Evolutionary conservation across 2,888 invertebrate genomes (phyloP).

Genomic region (Epinotia brunnichana): DNA sequence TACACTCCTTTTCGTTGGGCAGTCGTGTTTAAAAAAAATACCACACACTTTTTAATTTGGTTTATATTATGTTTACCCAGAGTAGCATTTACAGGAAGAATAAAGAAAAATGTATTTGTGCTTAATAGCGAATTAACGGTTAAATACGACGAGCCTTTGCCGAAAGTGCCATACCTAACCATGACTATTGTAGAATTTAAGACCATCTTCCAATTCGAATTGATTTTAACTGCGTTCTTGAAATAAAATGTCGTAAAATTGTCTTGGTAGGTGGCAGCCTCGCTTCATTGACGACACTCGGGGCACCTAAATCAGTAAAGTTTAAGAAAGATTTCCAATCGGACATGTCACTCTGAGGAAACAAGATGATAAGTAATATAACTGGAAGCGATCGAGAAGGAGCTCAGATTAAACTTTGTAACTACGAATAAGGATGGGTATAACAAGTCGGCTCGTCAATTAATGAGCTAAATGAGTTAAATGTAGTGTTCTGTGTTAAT

Average conservation of each 20-base stretch:
- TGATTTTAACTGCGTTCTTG: constrained; percentile 2
- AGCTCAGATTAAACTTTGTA: background rate
- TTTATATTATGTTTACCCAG: too few species aligned
- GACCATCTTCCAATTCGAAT: background rate
- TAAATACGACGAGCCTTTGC: background rate
- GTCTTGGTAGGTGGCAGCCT: constrained; percentile 17
- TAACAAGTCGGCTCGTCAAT: background rate
- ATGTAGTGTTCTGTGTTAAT: too few species aligned
- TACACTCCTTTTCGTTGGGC: too few species aligned
- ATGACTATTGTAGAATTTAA: background rate
- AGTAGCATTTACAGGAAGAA: too few species aligned
- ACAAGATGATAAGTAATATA: background rate
- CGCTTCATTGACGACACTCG: constrained; percentile 5
- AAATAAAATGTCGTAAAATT: constrained; percentile 31
- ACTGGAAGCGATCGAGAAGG: background rate
- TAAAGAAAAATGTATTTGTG: background rate
- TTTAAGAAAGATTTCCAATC: constrained; percentile 3
- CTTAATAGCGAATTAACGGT: background rate
- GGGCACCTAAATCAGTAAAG: constrained; percentile 1
- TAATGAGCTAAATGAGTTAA: background rate
- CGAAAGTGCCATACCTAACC: background rate
- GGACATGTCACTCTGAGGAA: background rate
- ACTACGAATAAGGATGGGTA: background rate
- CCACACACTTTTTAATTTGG: background rate
- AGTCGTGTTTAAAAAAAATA: too few species aligned